Base-by-base conservation (phyloP, 2,113 vertebrate species). In the Dicrurus megarhynchus region DNA sequence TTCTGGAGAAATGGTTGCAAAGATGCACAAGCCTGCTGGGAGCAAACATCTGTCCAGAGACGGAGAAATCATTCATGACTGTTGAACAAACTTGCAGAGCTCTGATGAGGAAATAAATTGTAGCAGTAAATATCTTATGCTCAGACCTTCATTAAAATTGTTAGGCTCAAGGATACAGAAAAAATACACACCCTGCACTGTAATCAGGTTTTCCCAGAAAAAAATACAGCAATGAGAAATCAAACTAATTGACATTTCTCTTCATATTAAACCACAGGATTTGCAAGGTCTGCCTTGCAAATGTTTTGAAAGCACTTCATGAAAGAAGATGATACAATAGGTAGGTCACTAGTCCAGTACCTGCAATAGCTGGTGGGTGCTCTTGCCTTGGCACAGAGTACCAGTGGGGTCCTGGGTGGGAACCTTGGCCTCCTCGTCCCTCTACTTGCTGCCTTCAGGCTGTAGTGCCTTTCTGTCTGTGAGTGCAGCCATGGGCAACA, bases 141-240 rank as follows among this genome's bases (percentile, higher is more conserved):
- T 75, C 44, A 63, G 21, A 35, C 5, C 3, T 49, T 79, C 22
- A 13, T 57, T 77, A 61, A 74, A 83, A 70, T 55, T 13, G 6
- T 41, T 46, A 55, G 35, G 5, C 33, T 67, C 8, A 56, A 42
- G 27, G n/a, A 50, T 28, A 47, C 8, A 75, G 33, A 73, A 46
- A 15, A 57, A 30, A 20, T 56, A 15, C 18, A 55, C 15, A 53
- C 16, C 5, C 13, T 63, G 11, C 10, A 32, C 22, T 0, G 0
- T 16, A 74, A 61, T 53, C 19, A 61, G n/a, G 47, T 41, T 26
- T 27, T 16, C 12, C 16, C 1, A 0, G 63, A n/a, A 9, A 35
- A 63, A 83, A 74, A 46, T 21, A 32, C 6, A 63, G 22, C 39
- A 73, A 86, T 0, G 5, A 77, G 11, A 84, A 71, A n/a, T 79